Evolutionary conservation across 1,140 invertebrate species (phyloP), one percentile per base, ranked within the genome.

Genomic region (Arion vulgaris): DNA sequence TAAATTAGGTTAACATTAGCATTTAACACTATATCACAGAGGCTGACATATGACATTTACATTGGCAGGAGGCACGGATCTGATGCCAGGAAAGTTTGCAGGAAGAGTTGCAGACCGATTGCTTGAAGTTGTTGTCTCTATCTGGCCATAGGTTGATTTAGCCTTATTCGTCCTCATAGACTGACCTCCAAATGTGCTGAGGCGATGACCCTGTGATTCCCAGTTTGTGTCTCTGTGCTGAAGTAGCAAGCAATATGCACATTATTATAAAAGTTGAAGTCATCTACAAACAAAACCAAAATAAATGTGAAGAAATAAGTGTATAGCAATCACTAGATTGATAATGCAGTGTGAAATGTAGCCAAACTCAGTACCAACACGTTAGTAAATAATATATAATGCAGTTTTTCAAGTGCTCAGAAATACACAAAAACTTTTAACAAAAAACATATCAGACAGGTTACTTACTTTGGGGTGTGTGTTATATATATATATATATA

Each of bases 71-170:
- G 66, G 66, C 28, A 26, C 26, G 41, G 39, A 7, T 39, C 19
- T 53, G 51, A 51, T 45, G 36, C 15, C 49, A 15, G 39, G 41
- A 57, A 81, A 81, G 49, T 81, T 81, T 51, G 80, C 68, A 38
- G 80, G 80, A 26, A 81, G 80, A 23, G 80, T 81, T 36, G 80
- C 53, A 17, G 69, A 1, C 71, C 51, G 72, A 51, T 39, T 81
- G 15, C 19, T 41, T n/a, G 69, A 1, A 1, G 78, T 41, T 28
- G 71, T 41, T 28, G 71, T 41, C 49, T 81, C 80, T 39, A 81
- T 45, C 17, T 51, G 69, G 34, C 80, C 80, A 62, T 74, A 81
- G 13, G 80, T 53, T 32, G 80, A 81, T 66, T 36, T 74, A n/a
- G 80, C 80, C 51, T 57, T 73, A 28, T 23, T 74, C 0, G 45